Evolutionary conservation across 2,797 vertebrate species (phyloP), one percentile per base, ranked within the genome.

Genomic region (Leptatherina wallacei): DNA sequence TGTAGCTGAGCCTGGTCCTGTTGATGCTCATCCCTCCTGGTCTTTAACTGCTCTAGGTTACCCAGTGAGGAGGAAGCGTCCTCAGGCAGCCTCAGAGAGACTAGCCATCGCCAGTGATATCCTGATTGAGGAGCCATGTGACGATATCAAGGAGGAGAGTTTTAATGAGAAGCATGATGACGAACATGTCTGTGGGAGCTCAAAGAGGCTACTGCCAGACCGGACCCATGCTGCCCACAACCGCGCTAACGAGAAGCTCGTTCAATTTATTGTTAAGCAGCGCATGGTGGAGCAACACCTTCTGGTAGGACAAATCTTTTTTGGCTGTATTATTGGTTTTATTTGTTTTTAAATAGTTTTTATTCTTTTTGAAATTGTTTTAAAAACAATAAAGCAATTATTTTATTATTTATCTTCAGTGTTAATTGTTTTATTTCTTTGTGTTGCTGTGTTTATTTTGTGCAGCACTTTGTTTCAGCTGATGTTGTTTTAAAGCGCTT

Each of bases 191-290:
- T 30, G 22, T 47, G 80, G 56, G 22, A 60, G 54, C n/a, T 82
- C 75, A 16, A 94, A 91, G 85, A 97, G 96, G 61, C 81, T 97
- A 11, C 94, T 99, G 24, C 97, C 97, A 1, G 97, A 99, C 73
- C 94, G 98, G 27, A 94, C 92, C 3, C 94, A 94, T 56, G 94
- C 97, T 0, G 96, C 96, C 52, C 93, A 97, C 44, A 96, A 98
- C 78, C 94, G 94, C 0, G 97, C 96, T 3, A 99, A 97, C 69
- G 90, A 95, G 70, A 97, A 95, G 71, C 92, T 99, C 0, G 96
- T 99, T 51, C 90, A 97, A 71, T 98, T 96, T 56, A 98, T 99
- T 0, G 95, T 98, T n/a, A 96, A 95, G 70, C 92, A 85, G 30
- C 96, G 91, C 71, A 95, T 94, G 77, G 94, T 95, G 0, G 96